Evolutionary conservation across 2,113 vertebrate species (phyloP).

Genomic region (Siphamia tubifer): DNA sequence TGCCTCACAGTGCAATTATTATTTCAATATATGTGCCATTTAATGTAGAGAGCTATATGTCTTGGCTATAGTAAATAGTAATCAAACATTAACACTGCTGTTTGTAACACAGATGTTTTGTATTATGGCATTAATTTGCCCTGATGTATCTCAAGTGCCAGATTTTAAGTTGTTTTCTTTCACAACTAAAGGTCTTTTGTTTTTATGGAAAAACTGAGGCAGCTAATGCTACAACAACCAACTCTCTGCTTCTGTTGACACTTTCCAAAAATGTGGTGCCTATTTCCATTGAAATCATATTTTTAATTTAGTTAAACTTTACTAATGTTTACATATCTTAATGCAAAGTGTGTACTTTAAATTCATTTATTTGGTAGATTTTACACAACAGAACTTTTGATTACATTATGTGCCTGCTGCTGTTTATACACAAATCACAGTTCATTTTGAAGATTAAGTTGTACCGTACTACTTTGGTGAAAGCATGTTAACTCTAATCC

Average conservation of each 20-base stretch:
- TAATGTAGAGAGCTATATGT: neutral
- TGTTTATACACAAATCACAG: too few species aligned
- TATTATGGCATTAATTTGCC: neutral
- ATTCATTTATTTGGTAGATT: neutral
- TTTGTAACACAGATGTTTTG: neutral
- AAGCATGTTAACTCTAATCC: too few species aligned
- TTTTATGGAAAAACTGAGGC: neutral
- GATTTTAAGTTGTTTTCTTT: neutral
- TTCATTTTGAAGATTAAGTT: too few species aligned
- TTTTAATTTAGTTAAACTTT: neutral
- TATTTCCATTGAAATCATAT: neutral
- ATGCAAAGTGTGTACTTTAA: neutral
- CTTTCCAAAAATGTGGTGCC: neutral
- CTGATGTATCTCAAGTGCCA: constrained; percentile 46
- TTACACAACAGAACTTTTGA: neutral
- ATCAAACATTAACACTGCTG: neutral
- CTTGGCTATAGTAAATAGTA: neutral
- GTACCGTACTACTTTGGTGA: too few species aligned
- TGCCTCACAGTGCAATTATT: neutral
- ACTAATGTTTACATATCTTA: neutral
- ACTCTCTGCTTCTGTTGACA: too few species aligned
- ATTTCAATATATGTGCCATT: neutral
- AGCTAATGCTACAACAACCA: neutral
- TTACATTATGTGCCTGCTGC: too few species aligned
- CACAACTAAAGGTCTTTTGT: neutral